Percentiles rank a stretch among this genome's conserved stretches.
Conservation (phyloP, 2,888 invertebrate genomes). For the Lycophotia porphyrea region DNA sequence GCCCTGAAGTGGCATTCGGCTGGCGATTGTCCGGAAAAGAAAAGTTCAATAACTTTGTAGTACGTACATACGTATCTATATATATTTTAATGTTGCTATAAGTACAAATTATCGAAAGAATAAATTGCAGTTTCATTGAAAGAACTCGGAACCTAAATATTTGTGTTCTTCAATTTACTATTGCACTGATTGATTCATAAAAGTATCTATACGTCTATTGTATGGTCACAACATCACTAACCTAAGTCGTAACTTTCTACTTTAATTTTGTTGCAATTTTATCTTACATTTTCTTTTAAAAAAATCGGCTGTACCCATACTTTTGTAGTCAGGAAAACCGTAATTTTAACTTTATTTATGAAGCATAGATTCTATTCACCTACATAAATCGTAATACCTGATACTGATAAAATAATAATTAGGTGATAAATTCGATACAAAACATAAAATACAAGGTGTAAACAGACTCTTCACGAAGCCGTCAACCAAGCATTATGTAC, state of each 20-base stretch:
- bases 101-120: neutral
- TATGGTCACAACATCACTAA: neutral
- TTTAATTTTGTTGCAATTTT: neutral
- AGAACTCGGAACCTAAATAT: neutral
- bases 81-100: neutral
- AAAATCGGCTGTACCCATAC: neutral
- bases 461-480: too few species aligned
- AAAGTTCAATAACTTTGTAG: conserved; percentile 62
- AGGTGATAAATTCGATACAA: neutral
- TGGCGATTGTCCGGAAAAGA: conserved; percentile 62
- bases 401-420: neutral
- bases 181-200: neutral
- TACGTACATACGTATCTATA: neutral
- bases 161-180: neutral
- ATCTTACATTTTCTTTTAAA: neutral
- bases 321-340: neutral
- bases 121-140: neutral
- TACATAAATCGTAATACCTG: neutral
- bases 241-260: neutral
- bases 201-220: neutral
- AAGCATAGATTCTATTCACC: neutral
- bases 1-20: conserved; percentile 68
- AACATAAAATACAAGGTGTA: too few species aligned
- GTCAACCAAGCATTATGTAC: too few species aligned
- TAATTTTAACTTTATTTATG: neutral